Evolutionary conservation across 1,140 invertebrate species (phyloP).

Genomic region (Ganaspis sp.): DNA sequence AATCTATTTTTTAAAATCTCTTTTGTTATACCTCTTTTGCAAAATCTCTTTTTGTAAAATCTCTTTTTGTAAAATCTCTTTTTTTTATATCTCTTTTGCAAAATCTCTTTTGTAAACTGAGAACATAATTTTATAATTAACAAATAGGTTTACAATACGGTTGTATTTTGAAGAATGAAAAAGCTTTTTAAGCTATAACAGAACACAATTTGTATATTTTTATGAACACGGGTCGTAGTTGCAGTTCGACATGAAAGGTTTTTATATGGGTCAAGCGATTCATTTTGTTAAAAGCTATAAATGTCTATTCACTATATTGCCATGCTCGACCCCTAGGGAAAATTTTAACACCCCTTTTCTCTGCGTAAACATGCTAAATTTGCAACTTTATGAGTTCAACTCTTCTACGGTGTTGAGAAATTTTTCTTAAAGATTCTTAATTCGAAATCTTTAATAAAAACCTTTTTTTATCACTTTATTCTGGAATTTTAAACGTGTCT

Average conservation of each 20-base stretch:
- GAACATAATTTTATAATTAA: too few relatives aligned
- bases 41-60: too few relatives aligned
- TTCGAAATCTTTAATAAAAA: too few relatives aligned
- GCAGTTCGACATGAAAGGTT: not conserved
- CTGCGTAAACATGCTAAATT: not conserved
- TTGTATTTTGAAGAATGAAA: not conserved
- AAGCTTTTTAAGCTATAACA: not conserved
- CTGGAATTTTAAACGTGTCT: too few relatives aligned
- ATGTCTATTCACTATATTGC: not conserved
- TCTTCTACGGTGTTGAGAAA: not conserved
- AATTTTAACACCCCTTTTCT: not conserved
- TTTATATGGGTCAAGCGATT: constrained; percentile 3
- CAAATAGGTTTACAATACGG: too few relatives aligned
- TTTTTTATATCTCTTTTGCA: too few relatives aligned
- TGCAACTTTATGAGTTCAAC: too few relatives aligned
- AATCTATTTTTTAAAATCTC: too few relatives aligned
- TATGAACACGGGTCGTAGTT: not conserved
- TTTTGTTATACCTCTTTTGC: too few relatives aligned
- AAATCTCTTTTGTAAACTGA: too few relatives aligned
- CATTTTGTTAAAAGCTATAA: constrained; percentile 14
- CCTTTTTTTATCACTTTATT: too few relatives aligned
- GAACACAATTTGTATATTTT: not conserved
- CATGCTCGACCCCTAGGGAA: not conserved
- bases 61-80: too few relatives aligned
- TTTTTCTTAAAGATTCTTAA: not conserved